Evolutionary conservation across 2,888 invertebrate species (phyloP).

Genomic region (Drosophila cognata): DNA sequence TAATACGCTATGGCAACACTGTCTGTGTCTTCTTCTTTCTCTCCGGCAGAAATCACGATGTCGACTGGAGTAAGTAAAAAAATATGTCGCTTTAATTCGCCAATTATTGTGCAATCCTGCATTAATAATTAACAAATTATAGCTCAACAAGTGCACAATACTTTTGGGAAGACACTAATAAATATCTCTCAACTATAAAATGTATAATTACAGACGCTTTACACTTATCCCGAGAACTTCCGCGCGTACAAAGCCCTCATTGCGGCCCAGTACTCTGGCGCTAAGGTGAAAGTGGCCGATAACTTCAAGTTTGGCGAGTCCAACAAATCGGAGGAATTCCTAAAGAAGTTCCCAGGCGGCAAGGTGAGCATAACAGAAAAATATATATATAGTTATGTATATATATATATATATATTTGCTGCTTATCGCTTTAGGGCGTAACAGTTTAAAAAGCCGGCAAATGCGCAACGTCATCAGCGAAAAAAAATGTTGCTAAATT

Average conservation of each 20-base stretch:
- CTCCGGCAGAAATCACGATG: constrained; percentile 88
- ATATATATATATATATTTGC: background rate
- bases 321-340: constrained; percentile 93
- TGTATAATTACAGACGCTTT: constrained; percentile 89
- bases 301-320: constrained; percentile 97
- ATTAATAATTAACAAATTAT: constrained; percentile 37
- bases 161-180: constrained; percentile 14
- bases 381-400: background rate
- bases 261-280: constrained; percentile 98
- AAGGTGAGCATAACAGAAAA: constrained; percentile 89
- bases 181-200: constrained; percentile 21
- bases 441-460: constrained; percentile 38
- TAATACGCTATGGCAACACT: constrained; percentile 27
- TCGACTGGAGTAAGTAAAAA: constrained; percentile 89
- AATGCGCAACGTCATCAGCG: constrained; percentile 72
- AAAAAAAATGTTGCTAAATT: constrained; percentile 14
- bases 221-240: constrained; percentile 99
- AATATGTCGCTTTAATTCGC: constrained; percentile 60
- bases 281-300: constrained; percentile 92
- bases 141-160: constrained; percentile 7
- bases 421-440: constrained; percentile 20
- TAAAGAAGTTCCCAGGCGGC: constrained; percentile 98
- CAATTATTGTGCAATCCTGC: constrained; percentile 74
- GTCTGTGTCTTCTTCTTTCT: constrained; percentile 75
- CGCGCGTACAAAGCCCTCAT: constrained; percentile 98